phyloP scores from a whole-genome alignment of 2,113 vertebrate genomes.

The Aix galericulata region DNA sequence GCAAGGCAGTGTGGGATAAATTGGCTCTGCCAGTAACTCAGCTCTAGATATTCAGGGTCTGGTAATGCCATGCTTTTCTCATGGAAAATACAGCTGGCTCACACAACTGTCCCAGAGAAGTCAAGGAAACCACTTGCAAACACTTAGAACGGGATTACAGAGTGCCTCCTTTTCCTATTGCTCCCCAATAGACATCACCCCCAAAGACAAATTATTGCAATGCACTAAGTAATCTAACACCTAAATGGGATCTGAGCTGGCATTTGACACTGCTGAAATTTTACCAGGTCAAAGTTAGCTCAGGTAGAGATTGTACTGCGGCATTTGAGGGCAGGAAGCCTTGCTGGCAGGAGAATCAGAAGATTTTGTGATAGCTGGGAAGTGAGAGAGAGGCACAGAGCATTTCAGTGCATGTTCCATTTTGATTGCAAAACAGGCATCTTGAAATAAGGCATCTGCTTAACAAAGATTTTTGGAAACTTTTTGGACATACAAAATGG shows the following conservation, averaged over 20 bases:
- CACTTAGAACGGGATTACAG: background rate
- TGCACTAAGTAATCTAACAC: accelerated
- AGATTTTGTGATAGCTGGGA: background rate
- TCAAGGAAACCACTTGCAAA: slow-evolving; percentile 25
- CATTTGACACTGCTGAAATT: background rate
- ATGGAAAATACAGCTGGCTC: background rate
- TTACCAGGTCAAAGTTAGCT: background rate
- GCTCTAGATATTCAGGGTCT: background rate
- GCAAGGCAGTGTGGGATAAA: slow-evolving; percentile 3
- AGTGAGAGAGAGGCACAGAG: background rate
- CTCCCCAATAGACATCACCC: background rate
- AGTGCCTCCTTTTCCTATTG: background rate
- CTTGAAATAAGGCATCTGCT: slow-evolving; percentile 9
- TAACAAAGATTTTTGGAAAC: slow-evolving; percentile 23
- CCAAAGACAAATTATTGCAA: background rate
- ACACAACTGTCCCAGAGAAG: background rate
- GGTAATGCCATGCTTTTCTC: slow-evolving; percentile 26
- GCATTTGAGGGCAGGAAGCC: background rate
- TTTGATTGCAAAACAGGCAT: slow-evolving; percentile 48
- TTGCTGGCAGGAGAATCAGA: background rate
- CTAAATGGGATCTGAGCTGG: background rate
- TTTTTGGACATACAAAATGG: background rate
- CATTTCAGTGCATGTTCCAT: background rate
- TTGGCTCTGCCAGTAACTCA: background rate
- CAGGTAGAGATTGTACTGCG: background rate